phyloP scores from a whole-genome alignment of 2,888 invertebrate species.

The Drosophila tanythrix region DNA sequence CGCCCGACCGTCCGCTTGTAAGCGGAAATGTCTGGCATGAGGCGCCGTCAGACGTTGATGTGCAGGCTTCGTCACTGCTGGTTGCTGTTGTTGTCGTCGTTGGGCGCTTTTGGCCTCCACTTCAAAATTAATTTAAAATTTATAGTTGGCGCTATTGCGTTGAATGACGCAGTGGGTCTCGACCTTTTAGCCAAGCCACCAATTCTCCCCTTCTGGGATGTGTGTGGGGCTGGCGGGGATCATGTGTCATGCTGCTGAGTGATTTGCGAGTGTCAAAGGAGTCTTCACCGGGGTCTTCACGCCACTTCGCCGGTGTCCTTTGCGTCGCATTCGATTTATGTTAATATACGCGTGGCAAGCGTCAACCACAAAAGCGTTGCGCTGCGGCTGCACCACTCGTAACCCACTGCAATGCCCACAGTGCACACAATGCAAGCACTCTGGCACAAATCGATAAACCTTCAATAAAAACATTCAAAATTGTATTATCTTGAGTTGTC shows the following conservation, averaged over 20 bases:
- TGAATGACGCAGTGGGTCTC: conserved; percentile 72
- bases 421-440: conserved; percentile 21
- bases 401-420: conserved; percentile 28
- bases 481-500: neutral
- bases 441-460: conserved; percentile 1
- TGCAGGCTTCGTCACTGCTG: conserved; percentile 55
- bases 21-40: conserved; percentile 48
- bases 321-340: conserved; percentile 73
- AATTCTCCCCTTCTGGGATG: neutral
- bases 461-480: neutral
- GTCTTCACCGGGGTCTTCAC: conserved; percentile 29
- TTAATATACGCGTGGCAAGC: conserved; percentile 61
- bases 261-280: conserved; percentile 79
- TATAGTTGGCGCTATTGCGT: conserved; percentile 80
- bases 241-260: conserved; percentile 77
- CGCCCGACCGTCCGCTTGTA: conserved; percentile 6
- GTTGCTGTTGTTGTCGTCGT: conserved; percentile 17
- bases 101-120: conserved; percentile 53
- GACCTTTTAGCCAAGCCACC: conserved; percentile 23
- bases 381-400: conserved; percentile 48
- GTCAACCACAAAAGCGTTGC: conserved; percentile 55
- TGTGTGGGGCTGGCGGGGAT: conserved; percentile 12
- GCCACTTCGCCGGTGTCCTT: conserved; percentile 39
- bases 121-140: conserved; percentile 80
- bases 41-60: conserved; percentile 47